Evolutionary conservation across 2,888 invertebrate genomes (phyloP).

Genomic region (Peribatodes rhomboidaria): DNA sequence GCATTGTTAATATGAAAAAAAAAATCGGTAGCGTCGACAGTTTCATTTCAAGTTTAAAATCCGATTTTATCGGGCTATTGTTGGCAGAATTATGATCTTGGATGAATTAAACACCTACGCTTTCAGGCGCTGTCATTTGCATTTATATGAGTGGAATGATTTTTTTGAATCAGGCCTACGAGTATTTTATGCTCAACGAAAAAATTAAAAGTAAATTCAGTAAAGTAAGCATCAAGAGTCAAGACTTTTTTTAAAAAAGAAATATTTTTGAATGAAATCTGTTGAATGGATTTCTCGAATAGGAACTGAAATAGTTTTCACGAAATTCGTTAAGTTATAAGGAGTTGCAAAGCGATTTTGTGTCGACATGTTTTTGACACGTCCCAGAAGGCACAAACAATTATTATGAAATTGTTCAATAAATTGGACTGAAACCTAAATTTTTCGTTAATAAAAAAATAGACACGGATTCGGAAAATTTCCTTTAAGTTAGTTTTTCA

Average conservation of each 20-base stretch:
- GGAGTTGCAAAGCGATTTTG: not conserved
- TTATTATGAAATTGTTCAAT: not conserved
- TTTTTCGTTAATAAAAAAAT: too few species aligned
- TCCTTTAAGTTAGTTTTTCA: too few species aligned
- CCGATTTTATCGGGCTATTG: slow-evolving; percentile 57
- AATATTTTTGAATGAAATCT: not conserved
- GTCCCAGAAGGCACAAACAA: not conserved
- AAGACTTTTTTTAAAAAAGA: not conserved
- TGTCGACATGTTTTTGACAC: not conserved
- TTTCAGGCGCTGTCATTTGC: slow-evolving; percentile 53
- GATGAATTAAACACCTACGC: slow-evolving; percentile 51
- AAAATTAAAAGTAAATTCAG: too few species aligned
- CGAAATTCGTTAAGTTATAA: not conserved
- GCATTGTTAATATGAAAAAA: slow-evolving; percentile 60
- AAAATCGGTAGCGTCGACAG: slow-evolving; percentile 52
- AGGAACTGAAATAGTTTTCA: not conserved
- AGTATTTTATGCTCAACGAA: not conserved
- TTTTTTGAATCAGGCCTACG: slow-evolving; percentile 23
- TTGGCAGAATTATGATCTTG: slow-evolving; percentile 57
- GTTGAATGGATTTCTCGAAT: not conserved
- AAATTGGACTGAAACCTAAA: not conserved
- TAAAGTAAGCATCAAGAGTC: too few species aligned
- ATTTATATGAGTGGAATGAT: slow-evolving; percentile 53
- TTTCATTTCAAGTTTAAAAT: slow-evolving; percentile 64
- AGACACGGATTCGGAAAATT: too few species aligned